A percentile compares a stretch with the other conserved stretches of the same genome.
These are phyloP conservation scores for Gopherus evgoodei DNA, from an alignment of 2,113 vertebrate genomes.

Conservation along the genomic window DNA sequence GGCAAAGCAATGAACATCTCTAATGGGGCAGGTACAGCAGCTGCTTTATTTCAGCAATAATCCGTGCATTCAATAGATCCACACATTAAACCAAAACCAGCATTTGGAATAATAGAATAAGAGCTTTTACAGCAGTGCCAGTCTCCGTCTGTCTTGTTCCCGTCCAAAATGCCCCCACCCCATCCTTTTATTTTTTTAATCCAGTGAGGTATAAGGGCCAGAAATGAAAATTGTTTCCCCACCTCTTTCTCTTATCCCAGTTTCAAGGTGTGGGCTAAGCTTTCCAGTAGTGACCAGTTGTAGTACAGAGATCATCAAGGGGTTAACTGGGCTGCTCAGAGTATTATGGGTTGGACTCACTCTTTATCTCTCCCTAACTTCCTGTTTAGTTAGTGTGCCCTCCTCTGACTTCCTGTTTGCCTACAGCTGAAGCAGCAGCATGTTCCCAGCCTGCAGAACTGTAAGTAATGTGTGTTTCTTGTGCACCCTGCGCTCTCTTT, in stretches of 20 bases:
- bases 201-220: not conserved
- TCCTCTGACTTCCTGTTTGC: no score
- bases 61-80: not conserved
- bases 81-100: not conserved
- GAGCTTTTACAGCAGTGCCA: not conserved
- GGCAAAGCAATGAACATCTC: no score
- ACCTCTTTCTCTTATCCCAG: not conserved
- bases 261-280: not conserved
- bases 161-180: not conserved
- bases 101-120: not conserved
- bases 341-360: no score
- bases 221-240: not conserved
- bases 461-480: no score
- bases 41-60: not conserved
- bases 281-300: not conserved
- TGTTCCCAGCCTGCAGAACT: no score
- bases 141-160: not conserved
- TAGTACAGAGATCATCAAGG: no score
- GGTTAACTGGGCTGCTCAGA: no score
- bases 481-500: no score
- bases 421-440: no score
- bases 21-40: not conserved
- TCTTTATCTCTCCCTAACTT: no score
- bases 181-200: not conserved
- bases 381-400: no score